Base-by-base conservation (phyloP, 1,140 invertebrate genomes). In the Lycorma delicatula region DNA sequence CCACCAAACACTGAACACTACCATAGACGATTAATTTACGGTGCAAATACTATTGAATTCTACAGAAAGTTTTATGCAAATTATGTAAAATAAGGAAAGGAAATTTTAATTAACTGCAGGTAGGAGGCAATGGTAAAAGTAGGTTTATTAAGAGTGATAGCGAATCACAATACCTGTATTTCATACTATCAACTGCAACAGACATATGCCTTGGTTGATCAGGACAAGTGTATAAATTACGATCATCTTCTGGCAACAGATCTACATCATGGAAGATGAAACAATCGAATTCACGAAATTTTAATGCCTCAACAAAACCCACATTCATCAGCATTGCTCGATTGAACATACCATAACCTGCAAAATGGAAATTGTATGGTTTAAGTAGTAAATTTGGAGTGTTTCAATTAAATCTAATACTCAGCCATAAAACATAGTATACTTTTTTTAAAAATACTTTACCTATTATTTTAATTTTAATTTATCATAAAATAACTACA, bases 261-360 rank as follows among this genome's bases (percentile, higher is more conserved):
- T 97, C 93, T 22, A 98, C 90, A 72, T 97, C 95, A 74, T 97
- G 93, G 74, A 97, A 97, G 60, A 97, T 84, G 72, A 94, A 95
- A 74, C 93, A 97, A 66, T 91, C 84, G 74, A 85, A 93, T 36
- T 81, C 75, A 36, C 82, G 79, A 34, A 83, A 73, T 68, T 89
- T 89, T 61, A 84, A 71, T 1, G 91, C 87, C 73, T 97, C 93
- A 34, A 82, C 78, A 72, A 86, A 97, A 6, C 93, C 95, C n/a
- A 97, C 85, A 73, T 98, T 98, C 84, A 97, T 90, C 46, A 97
- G 76, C 77, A 89, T 87, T 1, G 91, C 95, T 54, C 93, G 80
- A 72, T 97, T 97, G 71, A 97, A 98, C 13, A 79, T 77, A 7
- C 78, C 79, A 23, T 75, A 75, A 51, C 83, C 86, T 74, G 74